Evolutionary conservation across 1,140 invertebrate genomes (phyloP).

Genomic region (Chironomus tepperi): DNA sequence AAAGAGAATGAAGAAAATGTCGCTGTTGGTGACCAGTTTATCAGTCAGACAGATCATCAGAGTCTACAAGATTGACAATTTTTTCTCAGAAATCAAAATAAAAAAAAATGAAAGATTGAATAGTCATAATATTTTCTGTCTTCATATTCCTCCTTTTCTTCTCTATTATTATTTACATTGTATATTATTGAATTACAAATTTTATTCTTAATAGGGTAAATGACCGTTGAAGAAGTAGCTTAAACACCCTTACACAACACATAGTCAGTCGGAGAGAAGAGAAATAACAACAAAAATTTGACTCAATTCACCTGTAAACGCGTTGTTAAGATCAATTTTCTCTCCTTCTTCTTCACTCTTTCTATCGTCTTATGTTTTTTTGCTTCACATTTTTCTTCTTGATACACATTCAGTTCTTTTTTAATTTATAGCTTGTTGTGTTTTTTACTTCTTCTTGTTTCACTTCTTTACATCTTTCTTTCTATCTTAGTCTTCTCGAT

Average conservation of each 20-base stretch:
- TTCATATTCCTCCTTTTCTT: too few relatives aligned
- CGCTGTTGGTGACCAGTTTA: slow-evolving; percentile 11
- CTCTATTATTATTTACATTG: too few relatives aligned
- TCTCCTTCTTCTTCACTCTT: background rate
- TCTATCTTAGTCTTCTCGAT: too few relatives aligned
- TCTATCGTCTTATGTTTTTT: background rate
- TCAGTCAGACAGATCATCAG: slow-evolving; percentile 1
- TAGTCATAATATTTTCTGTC: background rate
- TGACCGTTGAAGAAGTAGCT: background rate
- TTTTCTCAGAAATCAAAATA: slow-evolving; percentile 7
- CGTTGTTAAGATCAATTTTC: background rate
- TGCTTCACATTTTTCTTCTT: background rate
- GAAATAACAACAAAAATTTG: too few relatives aligned
- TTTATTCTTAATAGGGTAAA: background rate
- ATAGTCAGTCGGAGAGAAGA: too few relatives aligned
- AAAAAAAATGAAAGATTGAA: background rate
- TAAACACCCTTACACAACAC: background rate
- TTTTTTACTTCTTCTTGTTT: too few relatives aligned
- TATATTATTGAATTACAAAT: background rate
- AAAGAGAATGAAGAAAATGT: background rate
- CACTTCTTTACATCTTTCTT: too few relatives aligned
- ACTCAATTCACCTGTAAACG: slow-evolving; percentile 1
- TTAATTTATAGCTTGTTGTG: too few relatives aligned
- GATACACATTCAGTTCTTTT: background rate
- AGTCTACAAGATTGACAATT: slow-evolving; percentile 7